Percentiles rank a stretch among this genome's conserved stretches.
These are phyloP conservation scores for Celastrina argiolus DNA, from an alignment of 2,888 invertebrate genomes.

Conservation along the genomic window DNA sequence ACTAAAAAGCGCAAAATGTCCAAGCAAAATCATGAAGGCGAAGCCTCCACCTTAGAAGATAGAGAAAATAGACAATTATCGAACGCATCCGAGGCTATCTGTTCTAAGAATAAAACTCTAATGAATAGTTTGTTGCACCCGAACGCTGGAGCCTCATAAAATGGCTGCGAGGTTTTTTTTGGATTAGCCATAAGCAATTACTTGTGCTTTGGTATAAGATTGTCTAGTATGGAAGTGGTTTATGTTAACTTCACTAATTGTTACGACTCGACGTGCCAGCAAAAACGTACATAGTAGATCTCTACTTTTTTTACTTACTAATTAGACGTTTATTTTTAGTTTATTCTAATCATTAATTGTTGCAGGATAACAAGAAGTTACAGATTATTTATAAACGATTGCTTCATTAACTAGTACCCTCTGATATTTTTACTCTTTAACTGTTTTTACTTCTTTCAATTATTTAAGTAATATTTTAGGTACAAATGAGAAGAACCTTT, in stretches of 20 bases:
- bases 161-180: conserved; percentile 32
- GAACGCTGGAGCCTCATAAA: conserved; percentile 38
- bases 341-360: neutral
- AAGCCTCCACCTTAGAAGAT: conserved; percentile 50
- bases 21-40: conserved; percentile 46
- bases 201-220: neutral
- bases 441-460: neutral
- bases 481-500: no score
- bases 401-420: neutral
- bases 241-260: conserved; percentile 7
- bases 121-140: conserved; percentile 43
- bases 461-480: no score
- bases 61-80: conserved; percentile 55
- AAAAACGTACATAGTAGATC: neutral
- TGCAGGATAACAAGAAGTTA: neutral
- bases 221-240: conserved; percentile 2
- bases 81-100: conserved; percentile 39
- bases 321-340: neutral
- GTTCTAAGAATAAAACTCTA: conserved; percentile 44
- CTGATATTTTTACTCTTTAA: neutral
- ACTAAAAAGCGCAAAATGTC: conserved; percentile 59
- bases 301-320: neutral
- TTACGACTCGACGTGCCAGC: neutral
- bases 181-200: conserved; percentile 27
- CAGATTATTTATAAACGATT: neutral